Evolutionary conservation across 2,113 vertebrate species (phyloP), one percentile per base, ranked within the genome.

Genomic region (Nibea albiflora): DNA sequence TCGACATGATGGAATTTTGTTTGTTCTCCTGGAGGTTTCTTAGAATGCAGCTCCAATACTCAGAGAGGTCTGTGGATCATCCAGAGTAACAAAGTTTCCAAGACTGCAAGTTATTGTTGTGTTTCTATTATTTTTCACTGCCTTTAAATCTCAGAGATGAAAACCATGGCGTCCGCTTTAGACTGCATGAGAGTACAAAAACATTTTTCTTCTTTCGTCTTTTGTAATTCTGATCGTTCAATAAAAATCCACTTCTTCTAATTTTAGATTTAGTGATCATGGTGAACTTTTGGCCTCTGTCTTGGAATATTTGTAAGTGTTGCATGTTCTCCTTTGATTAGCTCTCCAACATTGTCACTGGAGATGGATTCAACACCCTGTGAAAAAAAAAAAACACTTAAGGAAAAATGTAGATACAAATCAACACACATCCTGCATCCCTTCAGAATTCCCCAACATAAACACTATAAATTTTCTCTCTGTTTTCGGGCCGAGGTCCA

Each of bases 401-500:
- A 73, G 68, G 54, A 79, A 67, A 63, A 81, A 67, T 63, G 54
- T 78, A 83, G 80, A 92, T 87, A 78, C 71, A 90, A 88, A 93
- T 92, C 89, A 81, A 87, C 79, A 87, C 81, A 89, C 85, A 88
- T 89, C 82, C 90, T 91, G 87, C 83, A 78, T 91, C 78, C 64
- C 78, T 66, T 85, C 82, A 71, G 85, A 91, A 92, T 92, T 83
- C 73, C 77, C 70, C 65, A 87, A 83, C 63, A 78, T 95, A 95
- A 95, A 95, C 95, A 94, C 85, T 20, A 94, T 95, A 54, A 94
- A 93, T 93, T 85, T 42, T 62, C 64, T 56, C 57, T 83, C 67
- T 47, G 67, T 76, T 74, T 83, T 71, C 20, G 75, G 90, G 91
- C 80, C 2, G 5, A 4, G 73, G 35, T 90, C 92, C 92, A 94